Evolutionary conservation across 2,797 vertebrate species (phyloP).

Genomic region (Peromyscus attwateri): DNA sequence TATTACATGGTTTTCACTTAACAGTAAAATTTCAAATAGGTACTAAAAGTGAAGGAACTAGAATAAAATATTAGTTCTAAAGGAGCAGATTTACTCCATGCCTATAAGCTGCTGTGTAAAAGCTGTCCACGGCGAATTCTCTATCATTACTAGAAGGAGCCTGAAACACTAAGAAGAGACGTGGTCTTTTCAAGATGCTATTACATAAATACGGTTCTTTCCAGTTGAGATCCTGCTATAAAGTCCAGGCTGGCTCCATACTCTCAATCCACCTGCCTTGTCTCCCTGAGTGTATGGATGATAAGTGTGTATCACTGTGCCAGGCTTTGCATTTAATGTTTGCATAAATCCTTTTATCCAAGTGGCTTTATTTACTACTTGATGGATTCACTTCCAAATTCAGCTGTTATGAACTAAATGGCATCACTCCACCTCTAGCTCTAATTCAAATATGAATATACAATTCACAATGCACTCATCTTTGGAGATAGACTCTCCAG

Average conservation of each 20-base stretch:
- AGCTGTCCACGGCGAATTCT: neutral
- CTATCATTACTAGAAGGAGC: neutral
- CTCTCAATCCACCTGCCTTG: neutral
- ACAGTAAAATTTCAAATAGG: neutral
- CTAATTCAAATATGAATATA: neutral
- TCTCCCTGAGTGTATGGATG: neutral
- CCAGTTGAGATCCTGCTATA: neutral
- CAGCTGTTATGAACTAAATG: neutral
- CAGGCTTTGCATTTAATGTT: neutral
- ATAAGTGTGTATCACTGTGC: neutral
- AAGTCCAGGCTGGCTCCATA: neutral
- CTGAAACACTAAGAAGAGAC: neutral
- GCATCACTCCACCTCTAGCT: neutral
- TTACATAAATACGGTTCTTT: neutral
- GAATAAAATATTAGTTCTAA: neutral
- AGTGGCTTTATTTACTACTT: neutral
- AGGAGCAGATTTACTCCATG: neutral
- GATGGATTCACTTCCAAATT: neutral
- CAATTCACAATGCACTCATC: neutral
- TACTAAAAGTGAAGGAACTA: neutral
- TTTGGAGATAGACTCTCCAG: neutral
- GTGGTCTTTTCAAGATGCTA: neutral
- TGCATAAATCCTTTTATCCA: neutral
- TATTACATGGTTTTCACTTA: neutral
- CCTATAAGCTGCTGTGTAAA: neutral